A percentile compares a stretch with the other conserved stretches of the same genome.
Conservation (phyloP, 2,797 vertebrate species). For the Hydrocynus forskahlii region DNA sequence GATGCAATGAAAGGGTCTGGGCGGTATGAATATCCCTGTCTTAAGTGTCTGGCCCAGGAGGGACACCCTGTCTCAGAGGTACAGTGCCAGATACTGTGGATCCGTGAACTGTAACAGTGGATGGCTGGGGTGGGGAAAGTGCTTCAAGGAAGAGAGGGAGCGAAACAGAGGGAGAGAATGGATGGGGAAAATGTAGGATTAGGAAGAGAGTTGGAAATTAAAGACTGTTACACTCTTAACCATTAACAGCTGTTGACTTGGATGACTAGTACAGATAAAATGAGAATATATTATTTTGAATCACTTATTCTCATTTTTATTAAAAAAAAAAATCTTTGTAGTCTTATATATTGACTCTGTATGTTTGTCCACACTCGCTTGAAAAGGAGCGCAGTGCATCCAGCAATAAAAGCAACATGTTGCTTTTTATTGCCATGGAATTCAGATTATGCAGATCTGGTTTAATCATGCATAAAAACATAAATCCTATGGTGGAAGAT, state of each 20-base stretch:
- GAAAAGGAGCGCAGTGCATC: too few species aligned
- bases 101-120: constrained; percentile 22
- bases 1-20: constrained; percentile 14
- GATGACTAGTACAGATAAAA: neutral
- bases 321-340: too few species aligned
- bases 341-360: too few species aligned
- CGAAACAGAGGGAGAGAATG: neutral
- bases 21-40: constrained; percentile 40
- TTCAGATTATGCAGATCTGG: too few species aligned
- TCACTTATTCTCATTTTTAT: too few species aligned
- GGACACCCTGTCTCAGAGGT: constrained; percentile 12
- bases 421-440: too few species aligned
- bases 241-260: neutral
- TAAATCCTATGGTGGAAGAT: too few species aligned
- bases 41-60: constrained; percentile 37
- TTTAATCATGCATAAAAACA: too few species aligned
- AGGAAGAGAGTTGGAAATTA: neutral
- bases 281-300: too few species aligned
- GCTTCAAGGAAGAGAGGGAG: constrained; percentile 8
- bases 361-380: too few species aligned
- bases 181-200: neutral
- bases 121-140: neutral
- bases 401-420: too few species aligned
- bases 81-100: neutral
- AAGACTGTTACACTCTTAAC: neutral